Conservation (phyloP, 2,797 vertebrate species). For the Acropternis orthonyx region DNA sequence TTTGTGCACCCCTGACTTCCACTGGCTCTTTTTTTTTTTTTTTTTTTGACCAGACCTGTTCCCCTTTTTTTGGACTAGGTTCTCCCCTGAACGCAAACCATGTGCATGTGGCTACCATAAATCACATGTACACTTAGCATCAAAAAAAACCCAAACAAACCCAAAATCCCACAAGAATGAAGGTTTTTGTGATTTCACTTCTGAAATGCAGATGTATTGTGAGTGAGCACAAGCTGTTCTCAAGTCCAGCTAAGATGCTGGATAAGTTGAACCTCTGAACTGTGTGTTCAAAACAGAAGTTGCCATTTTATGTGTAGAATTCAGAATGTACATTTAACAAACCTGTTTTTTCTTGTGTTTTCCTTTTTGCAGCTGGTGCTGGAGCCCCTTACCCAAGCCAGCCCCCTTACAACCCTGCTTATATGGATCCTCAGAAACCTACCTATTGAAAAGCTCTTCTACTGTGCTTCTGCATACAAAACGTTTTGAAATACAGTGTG, state of each 20-base stretch:
- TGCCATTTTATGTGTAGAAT: not conserved
- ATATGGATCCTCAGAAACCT: conserved; percentile 78
- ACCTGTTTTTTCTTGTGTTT: not conserved
- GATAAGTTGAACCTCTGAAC: not conserved
- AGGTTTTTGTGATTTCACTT: not conserved
- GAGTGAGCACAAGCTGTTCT: not conserved
- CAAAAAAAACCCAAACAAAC: not conserved
- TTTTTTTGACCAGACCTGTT: not conserved
- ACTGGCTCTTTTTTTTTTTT: not conserved
- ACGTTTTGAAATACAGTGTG: conserved; percentile 11
- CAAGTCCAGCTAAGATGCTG: not conserved
- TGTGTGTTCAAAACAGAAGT: not conserved
- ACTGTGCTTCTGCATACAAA: not conserved
- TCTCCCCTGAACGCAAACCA: not conserved
- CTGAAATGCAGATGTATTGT: not conserved
- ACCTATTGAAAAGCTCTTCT: conserved; percentile 63
- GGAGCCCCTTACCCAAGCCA: conserved; percentile 75
- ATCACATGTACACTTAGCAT: not conserved
- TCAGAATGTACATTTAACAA: not conserved
- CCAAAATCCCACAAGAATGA: not conserved
- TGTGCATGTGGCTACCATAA: not conserved
- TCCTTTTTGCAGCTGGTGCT: conserved; percentile 68
- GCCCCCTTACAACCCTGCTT: conserved; percentile 91
- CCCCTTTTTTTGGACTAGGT: not conserved
- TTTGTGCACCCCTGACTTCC: not conserved